Conservation (phyloP, 1,140 invertebrate species). For the Drosophila melanica region DNA sequence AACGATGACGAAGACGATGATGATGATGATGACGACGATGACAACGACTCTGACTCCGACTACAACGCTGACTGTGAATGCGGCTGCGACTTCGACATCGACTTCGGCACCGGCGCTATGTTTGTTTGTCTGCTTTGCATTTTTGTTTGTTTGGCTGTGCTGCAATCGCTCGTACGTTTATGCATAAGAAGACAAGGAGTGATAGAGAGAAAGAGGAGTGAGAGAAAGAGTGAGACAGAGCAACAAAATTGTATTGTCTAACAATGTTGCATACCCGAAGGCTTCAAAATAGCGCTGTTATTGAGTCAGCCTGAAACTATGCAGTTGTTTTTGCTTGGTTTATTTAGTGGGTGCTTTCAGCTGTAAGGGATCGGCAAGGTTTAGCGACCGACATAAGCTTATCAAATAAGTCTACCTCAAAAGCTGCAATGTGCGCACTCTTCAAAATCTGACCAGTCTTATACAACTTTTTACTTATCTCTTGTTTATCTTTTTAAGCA, state of each 20-base stretch:
- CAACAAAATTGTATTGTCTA: no score
- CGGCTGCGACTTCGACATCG: not conserved
- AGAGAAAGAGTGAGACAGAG: not conserved
- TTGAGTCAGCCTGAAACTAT: conserved; percentile 15
- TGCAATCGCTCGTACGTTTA: not conserved
- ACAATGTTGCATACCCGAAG: conserved; percentile 29
- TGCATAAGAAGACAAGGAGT: not conserved
- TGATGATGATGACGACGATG: conserved; percentile 37
- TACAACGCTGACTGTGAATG: conserved; percentile 11
- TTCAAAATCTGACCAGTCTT: no score
- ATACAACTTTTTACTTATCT: no score
- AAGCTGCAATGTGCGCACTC: no score
- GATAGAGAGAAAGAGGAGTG: not conserved
- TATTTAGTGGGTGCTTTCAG: not conserved
- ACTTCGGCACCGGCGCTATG: conserved; percentile 45
- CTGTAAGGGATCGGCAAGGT: not conserved
- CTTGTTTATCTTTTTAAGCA: no score
- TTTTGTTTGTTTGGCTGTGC: conserved; percentile 30
- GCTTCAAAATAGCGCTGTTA: not conserved
- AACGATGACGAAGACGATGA: conserved; percentile 10
- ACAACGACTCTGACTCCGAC: conserved; percentile 7
- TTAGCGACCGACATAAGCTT: not conserved
- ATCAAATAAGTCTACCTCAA: no score
- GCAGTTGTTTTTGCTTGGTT: conserved; percentile 13
- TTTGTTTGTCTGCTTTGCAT: conserved; percentile 52